Evolutionary conservation across 2,888 invertebrate species (phyloP).

Genomic region (Lycaena phlaeas): DNA sequence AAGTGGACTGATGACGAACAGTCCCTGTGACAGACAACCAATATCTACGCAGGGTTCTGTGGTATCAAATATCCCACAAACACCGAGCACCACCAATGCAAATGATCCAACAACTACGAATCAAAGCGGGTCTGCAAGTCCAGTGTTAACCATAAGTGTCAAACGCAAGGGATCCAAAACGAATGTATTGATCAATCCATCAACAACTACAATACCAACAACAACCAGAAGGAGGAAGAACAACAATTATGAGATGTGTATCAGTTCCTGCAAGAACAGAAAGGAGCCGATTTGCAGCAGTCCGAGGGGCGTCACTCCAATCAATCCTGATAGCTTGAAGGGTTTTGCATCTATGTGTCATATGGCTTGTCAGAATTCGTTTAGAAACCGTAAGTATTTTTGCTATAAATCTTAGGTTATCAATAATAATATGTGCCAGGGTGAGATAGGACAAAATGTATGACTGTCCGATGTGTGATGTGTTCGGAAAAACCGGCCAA

Average conservation of each 20-base stretch:
- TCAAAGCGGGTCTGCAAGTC: conserved; percentile 12
- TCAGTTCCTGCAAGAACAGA: conserved; percentile 41
- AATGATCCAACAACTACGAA: conserved; percentile 2
- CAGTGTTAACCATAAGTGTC: conserved; percentile 42
- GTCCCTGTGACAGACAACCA: background rate
- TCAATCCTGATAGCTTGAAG: conserved; percentile 47
- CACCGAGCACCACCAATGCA: conserved; percentile 12
- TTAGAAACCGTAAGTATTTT: conserved; percentile 46
- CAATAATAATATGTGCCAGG: too few relatives aligned
- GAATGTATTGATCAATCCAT: conserved; percentile 41
- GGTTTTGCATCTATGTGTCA: conserved; percentile 62
- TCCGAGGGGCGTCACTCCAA: conserved; percentile 35
- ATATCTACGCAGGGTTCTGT: background rate
- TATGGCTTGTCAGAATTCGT: conserved; percentile 62
- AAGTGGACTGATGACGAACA: background rate
- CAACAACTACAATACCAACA: conserved; percentile 31
- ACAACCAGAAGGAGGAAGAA: conserved; percentile 30
- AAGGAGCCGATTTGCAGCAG: conserved; percentile 50
- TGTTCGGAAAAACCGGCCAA: too few relatives aligned
- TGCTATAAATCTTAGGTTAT: too few relatives aligned
- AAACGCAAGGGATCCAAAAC: conserved; percentile 47
- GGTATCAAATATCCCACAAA: background rate
- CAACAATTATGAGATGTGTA: conserved; percentile 49
- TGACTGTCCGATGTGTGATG: too few relatives aligned
- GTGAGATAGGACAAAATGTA: too few relatives aligned